Evolutionary conservation across 2,113 vertebrate genomes (phyloP).

Genomic region (human): DNA sequence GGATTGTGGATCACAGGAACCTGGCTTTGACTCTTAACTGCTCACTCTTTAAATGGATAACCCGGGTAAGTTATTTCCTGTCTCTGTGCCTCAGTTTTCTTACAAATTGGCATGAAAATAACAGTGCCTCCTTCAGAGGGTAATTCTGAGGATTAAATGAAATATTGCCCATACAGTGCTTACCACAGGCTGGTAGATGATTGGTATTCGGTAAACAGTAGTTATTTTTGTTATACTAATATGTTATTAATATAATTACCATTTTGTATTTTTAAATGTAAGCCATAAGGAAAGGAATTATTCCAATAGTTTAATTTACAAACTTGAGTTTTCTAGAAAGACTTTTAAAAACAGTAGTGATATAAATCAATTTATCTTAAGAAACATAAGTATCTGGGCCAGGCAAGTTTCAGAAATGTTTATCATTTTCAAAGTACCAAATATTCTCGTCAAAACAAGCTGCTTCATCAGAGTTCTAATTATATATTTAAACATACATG

Average conservation of each 20-base stretch:
- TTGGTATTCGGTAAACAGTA: not conserved
- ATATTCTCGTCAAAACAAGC: not conserved
- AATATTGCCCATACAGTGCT: not conserved
- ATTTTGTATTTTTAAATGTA: not conserved
- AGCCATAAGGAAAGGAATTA: not conserved
- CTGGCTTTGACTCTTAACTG: not conserved
- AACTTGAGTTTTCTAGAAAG: not conserved
- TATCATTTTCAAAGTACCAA: not conserved
- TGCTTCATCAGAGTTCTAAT: not conserved
- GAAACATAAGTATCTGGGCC: not conserved
- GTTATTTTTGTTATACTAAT: not conserved
- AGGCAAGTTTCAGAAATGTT: not conserved
- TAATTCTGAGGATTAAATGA: not conserved
- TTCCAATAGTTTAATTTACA: not conserved
- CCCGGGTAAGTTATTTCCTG: not conserved
- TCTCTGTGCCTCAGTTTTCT: not conserved
- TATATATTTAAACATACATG: not conserved
- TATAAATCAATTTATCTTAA: not conserved
- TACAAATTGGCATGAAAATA: not conserved
- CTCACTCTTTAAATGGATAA: not conserved
- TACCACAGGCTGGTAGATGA: no score
- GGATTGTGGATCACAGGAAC: not conserved
- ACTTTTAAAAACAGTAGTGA: not conserved
- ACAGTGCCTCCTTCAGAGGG: not conserved
- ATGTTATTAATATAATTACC: not conserved